phyloP scores from a whole-genome alignment of 2,113 vertebrate species.

The Myrmecobius fasciatus region DNA sequence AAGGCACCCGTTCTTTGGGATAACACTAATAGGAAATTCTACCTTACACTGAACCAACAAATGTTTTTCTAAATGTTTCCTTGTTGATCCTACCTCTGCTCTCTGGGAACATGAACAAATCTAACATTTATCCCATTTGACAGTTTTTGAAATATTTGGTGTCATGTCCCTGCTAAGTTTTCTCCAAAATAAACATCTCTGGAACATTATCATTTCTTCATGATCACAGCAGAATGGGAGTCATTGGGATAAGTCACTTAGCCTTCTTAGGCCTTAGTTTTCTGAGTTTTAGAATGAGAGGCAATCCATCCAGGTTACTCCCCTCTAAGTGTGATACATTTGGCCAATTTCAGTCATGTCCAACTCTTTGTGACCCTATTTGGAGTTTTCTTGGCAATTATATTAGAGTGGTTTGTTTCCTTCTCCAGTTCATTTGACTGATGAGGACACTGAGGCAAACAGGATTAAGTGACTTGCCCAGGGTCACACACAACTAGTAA shows the following conservation, averaged over 20 bases:
- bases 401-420: too few species aligned
- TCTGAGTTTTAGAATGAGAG: not conserved
- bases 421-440: not conserved
- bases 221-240: not conserved
- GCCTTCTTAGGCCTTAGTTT: not conserved
- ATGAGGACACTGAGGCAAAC: not conserved
- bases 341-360: not conserved
- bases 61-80: not conserved
- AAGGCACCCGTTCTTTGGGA: not conserved
- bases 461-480: not conserved
- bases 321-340: not conserved
- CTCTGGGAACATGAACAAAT: not conserved
- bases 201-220: not conserved
- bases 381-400: not conserved
- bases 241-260: not conserved
- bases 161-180: not conserved
- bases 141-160: not conserved
- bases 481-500: not conserved
- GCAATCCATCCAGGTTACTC: not conserved
- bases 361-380: not conserved
- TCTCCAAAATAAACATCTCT: not conserved
- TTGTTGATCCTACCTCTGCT: not conserved
- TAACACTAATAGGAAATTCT: not conserved
- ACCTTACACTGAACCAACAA: not conserved
- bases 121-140: too few species aligned